Percentiles rank a stretch among this genome's conserved stretches.
Evolutionary conservation across 1,140 invertebrate species (phyloP).

Genomic region (Panagrolaimus sp.): DNA sequence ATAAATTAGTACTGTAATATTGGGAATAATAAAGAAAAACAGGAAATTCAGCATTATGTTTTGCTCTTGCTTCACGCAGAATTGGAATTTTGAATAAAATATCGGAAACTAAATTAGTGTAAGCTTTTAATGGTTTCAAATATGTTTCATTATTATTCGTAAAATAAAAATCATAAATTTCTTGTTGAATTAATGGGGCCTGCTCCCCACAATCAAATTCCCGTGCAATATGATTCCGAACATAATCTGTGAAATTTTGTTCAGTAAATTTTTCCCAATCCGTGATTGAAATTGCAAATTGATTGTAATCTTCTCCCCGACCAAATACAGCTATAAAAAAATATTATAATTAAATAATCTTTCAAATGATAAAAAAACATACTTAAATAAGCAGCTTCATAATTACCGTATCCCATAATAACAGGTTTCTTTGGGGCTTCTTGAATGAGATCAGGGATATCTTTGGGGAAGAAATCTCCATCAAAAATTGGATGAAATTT

Average conservation of each 20-base stretch:
- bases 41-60: background rate
- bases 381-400: constrained; percentile 7
- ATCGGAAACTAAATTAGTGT: constrained; percentile 11
- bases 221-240: constrained; percentile 7
- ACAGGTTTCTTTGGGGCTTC: constrained; percentile 14
- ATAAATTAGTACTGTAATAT: background rate
- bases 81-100: constrained; percentile 17
- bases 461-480: constrained; percentile 28
- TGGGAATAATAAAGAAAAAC: constrained; percentile 12
- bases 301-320: background rate
- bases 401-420: constrained; percentile 15
- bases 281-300: background rate
- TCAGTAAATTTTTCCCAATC: constrained; percentile 4
- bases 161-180: constrained; percentile 15
- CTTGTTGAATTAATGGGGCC: constrained; percentile 15
- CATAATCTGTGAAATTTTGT: background rate
- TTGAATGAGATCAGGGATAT: constrained; percentile 20
- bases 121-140: constrained; percentile 12
- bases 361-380: background rate
- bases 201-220: background rate
- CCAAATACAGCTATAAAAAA: background rate
- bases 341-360: background rate
- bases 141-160: background rate
- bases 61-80: constrained; percentile 16
- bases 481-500: constrained; percentile 23